Evolutionary conservation across 2,797 vertebrate genomes (phyloP).

Genomic region (Pampus argenteus): DNA sequence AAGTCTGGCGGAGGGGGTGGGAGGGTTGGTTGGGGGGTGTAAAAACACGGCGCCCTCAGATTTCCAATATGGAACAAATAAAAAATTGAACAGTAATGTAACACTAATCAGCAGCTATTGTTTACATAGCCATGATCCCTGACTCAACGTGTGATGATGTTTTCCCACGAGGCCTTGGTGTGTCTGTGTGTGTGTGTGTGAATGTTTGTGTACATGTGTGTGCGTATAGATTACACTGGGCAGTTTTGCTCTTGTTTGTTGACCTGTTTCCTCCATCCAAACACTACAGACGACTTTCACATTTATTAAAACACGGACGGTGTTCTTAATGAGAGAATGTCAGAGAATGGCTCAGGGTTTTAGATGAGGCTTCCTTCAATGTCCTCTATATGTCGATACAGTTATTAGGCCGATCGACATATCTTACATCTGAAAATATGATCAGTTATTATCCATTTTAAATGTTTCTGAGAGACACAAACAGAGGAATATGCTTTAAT

Average conservation of each 20-base stretch:
- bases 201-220: slow-evolving; percentile 24
- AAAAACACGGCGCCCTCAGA: slow-evolving; percentile 59
- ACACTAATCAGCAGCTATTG: slow-evolving; percentile 84
- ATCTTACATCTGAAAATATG: slow-evolving; percentile 42
- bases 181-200: slow-evolving; percentile 46
- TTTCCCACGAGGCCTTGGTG: slow-evolving; percentile 40
- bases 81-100: slow-evolving; percentile 86
- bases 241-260: slow-evolving; percentile 54
- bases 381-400: slow-evolving; percentile 54
- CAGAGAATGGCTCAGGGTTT: slow-evolving; percentile 1
- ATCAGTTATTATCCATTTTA: slow-evolving; percentile 21
- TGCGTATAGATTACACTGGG: slow-evolving; percentile 54
- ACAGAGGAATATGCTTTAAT: no score
- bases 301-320: slow-evolving; percentile 28
- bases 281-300: slow-evolving; percentile 42
- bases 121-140: slow-evolving; percentile 83
- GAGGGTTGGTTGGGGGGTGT: no score
- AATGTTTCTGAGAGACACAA: neutral
- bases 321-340: slow-evolving; percentile 27
- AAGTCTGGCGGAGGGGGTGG: slow-evolving; percentile 20
- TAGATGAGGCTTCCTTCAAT: slow-evolving; percentile 9
- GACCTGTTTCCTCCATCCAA: slow-evolving; percentile 56
- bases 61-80: slow-evolving; percentile 84
- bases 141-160: slow-evolving; percentile 68
- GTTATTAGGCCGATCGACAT: slow-evolving; percentile 35